Conservation (phyloP, 1,140 invertebrate species). For the Dysdera silvatica region DNA sequence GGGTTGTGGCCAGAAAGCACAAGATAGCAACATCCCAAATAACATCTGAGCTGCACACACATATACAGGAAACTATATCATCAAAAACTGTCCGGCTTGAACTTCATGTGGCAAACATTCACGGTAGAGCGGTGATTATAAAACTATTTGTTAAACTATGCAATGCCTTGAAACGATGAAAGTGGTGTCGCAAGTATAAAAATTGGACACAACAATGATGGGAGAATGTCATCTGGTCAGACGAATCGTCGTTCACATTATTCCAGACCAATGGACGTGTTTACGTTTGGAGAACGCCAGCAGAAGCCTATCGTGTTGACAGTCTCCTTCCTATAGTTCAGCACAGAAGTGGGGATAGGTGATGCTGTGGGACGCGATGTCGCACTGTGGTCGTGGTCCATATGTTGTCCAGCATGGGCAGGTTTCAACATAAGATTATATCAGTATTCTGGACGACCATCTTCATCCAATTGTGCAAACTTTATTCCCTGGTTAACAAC, state of each 20-base stretch:
- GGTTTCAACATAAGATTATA: no score
- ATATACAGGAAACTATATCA: no score
- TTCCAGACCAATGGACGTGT: constrained; percentile 3
- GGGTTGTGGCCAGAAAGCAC: no score
- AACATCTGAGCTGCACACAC: no score
- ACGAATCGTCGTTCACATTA: constrained; percentile 12
- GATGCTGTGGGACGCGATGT: constrained; percentile 5
- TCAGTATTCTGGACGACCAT: no score
- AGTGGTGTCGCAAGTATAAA: background rate
- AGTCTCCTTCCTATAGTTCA: background rate
- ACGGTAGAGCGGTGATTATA: no score
- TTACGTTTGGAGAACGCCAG: constrained; percentile 2
- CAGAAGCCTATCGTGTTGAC: constrained; percentile 10
- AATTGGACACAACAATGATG: constrained; percentile 8
- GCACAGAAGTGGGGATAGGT: background rate
- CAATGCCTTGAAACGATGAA: background rate
- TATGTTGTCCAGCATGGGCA: background rate
- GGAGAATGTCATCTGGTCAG: background rate
- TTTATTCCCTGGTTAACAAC: no score
- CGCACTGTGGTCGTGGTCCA: background rate
- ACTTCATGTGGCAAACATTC: no score
- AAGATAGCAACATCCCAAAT: no score
- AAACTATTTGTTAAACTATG: no score
- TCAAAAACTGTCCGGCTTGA: no score
- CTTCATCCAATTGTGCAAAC: no score